A percentile compares a stretch with the other conserved stretches of the same genome.
These are phyloP conservation scores for Oreotrochilus melanogaster DNA, from an alignment of 2,113 vertebrate species.

Conservation along the genomic window DNA sequence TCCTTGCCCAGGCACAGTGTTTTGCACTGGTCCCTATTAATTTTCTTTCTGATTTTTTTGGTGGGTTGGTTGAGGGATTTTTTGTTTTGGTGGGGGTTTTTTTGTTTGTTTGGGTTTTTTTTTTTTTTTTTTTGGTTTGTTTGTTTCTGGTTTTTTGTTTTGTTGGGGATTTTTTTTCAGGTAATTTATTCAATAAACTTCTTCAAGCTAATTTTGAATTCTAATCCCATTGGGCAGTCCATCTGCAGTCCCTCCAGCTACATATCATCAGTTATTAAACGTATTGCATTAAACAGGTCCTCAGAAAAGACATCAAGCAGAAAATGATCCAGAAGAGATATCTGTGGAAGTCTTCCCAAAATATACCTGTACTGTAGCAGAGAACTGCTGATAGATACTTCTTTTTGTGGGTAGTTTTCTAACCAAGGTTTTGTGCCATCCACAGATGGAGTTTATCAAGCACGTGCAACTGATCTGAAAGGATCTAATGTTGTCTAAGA, in stretches of 20 bases:
- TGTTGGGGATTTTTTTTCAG: neutral
- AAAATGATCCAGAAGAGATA: neutral
- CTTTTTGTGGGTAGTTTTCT: neutral
- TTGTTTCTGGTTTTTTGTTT: no score
- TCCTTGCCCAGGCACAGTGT: neutral
- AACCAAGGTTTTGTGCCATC: neutral
- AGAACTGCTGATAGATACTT: neutral
- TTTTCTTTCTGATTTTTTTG: neutral
- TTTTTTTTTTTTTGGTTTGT: no score
- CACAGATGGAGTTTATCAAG: neutral
- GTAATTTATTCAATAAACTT: neutral
- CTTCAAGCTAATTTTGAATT: neutral
- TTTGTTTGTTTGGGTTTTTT: no score
- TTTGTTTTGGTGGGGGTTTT: no score
- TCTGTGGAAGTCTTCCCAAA: neutral
- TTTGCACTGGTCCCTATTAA: neutral
- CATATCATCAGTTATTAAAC: neutral
- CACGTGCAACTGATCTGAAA: neutral
- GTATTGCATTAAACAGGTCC: neutral
- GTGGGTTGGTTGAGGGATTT: no score
- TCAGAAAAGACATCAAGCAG: neutral
- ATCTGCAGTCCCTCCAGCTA: neutral
- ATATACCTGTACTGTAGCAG: neutral
- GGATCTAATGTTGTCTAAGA: neutral
- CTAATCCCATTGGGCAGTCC: neutral